phyloP scores from a whole-genome alignment of 2,888 invertebrate genomes.

The Criorhina ranunculi region DNA sequence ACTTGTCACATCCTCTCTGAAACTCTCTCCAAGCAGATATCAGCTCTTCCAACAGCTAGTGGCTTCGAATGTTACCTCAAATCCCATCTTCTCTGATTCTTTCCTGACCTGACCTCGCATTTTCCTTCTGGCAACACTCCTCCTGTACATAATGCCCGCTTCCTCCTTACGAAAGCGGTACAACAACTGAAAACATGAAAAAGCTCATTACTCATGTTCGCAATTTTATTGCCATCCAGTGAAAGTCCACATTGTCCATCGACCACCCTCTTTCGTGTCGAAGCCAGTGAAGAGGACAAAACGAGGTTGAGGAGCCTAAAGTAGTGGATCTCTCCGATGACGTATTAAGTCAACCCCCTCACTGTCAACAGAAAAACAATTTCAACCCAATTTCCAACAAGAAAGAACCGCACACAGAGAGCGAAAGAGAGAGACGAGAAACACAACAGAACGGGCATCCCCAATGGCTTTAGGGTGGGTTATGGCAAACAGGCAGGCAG shows the following conservation, averaged over 20 bases:
- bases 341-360: constrained; percentile 33
- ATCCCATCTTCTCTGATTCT: too few relatives aligned
- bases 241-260: constrained; percentile 27
- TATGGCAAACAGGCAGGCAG: constrained; percentile 6
- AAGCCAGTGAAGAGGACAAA: constrained; percentile 18
- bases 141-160: constrained; percentile 10
- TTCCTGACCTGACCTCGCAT: too few relatives aligned
- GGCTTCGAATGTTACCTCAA: too few relatives aligned
- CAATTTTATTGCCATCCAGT: constrained; percentile 32
- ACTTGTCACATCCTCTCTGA: too few relatives aligned
- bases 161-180: constrained; percentile 27
- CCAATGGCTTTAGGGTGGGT: constrained; percentile 57
- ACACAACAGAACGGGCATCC: constrained; percentile 18
- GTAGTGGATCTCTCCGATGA: constrained; percentile 30
- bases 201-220: constrained; percentile 42
- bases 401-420: too few relatives aligned
- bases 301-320: constrained; percentile 30
- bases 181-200: constrained; percentile 24
- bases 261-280: not conserved
- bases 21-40: too few relatives aligned
- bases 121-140: constrained; percentile 21
- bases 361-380: not conserved
- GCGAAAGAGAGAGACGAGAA: not conserved
- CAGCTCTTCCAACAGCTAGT: too few relatives aligned
- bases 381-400: constrained; percentile 29